Conservation (phyloP, 2,113 vertebrate genomes). For the Plecturocebus donacophilus region DNA sequence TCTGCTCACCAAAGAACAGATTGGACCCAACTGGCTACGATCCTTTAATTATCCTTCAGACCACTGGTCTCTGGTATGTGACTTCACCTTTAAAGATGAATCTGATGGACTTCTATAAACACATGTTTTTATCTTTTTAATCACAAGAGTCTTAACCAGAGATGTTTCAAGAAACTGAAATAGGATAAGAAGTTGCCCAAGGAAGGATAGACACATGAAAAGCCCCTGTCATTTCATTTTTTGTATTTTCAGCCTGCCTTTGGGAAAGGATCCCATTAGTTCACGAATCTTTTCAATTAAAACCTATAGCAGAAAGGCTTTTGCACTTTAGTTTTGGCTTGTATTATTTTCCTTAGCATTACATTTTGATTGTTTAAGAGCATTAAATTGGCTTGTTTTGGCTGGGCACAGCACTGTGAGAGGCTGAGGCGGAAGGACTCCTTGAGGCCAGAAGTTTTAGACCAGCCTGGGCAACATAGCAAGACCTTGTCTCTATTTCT, state of each 20-base stretch:
- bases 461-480: too few species aligned
- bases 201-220: neutral
- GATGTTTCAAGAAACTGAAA: slow-evolving; percentile 31
- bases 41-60: slow-evolving; percentile 96
- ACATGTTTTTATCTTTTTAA: neutral
- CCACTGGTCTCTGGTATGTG: slow-evolving; percentile 95
- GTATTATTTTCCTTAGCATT: neutral
- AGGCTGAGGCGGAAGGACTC: too few species aligned
- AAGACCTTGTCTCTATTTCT: too few species aligned
- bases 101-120: slow-evolving; percentile 83
- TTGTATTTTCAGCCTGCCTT: slow-evolving; percentile 46
- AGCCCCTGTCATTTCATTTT: neutral
- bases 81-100: slow-evolving; percentile 93
- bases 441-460: too few species aligned
- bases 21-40: slow-evolving; percentile 94
- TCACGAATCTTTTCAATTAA: neutral
- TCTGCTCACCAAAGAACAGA: slow-evolving; percentile 94
- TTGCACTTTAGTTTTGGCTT: slow-evolving; percentile 52
- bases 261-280: neutral
- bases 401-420: too few species aligned
- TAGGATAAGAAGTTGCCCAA: neutral
- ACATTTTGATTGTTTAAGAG: neutral
- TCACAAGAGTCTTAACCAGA: slow-evolving; percentile 53
- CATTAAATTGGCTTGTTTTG: neutral
- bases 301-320: neutral